Evolutionary conservation across 2,797 vertebrate genomes (phyloP), one percentile per base, ranked within the genome.

Genomic region (Valencia hispanica): DNA sequence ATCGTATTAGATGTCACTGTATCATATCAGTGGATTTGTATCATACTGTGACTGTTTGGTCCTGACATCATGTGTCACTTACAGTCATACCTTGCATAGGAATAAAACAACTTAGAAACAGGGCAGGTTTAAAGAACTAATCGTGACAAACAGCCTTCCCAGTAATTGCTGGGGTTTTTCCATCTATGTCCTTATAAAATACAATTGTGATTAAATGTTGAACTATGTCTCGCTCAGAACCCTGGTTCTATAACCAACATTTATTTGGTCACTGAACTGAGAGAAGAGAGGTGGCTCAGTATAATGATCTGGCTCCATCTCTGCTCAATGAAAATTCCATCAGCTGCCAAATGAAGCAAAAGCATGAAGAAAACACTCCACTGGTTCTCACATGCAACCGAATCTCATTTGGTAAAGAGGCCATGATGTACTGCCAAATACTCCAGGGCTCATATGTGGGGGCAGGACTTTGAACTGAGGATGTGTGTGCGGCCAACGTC

Each of bases 321-420:
- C 47, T 48, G n/a, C 63, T 74, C 34, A 69, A 78, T 59, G 10
- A 79, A 72, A 84, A 77, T 6, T 11, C 34, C 1, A 20, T 39
- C 61, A 69, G 53, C 70, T 84, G 73, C 73, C 77, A 76, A 73
- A 81, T 74, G 68, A 81, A 77, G 74, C 71, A 74, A 51, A 53
- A 18, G 68, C 48, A 73, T 22, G 66, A 47, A 78, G 79, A 76
- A 75, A 73, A 65, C 1, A 20, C 63, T 66, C 30, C 77, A 68
- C 30, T 79, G 70, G 68, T 86, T 66, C 65, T 66, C 69, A 75
- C 36, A 71, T 71, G 48, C 45, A 79, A 68, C 45, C 74, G 63
- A 73, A 79, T 68, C 79, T 80, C 73, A 20, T 75, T 68, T 79
- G 75, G 63, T 63, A 39, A 9, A 50, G 51, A 82, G 57, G 78